Conservation (phyloP, 1,140 invertebrate species). For the Trichonephila inaurata region DNA sequence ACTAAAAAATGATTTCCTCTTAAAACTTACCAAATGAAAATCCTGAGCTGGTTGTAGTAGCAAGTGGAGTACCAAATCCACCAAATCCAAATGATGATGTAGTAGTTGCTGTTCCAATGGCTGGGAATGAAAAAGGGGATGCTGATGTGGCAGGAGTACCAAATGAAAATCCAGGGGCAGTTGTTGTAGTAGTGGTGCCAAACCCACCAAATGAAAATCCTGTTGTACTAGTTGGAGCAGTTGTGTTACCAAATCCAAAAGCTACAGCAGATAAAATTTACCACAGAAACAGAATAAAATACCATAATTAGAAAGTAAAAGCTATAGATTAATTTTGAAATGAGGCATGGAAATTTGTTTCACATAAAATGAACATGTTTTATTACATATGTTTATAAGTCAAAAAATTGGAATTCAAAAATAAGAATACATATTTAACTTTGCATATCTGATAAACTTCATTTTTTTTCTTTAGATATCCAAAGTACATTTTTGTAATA, state of each 20-base stretch:
- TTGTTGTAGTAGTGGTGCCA: constrained; percentile 76
- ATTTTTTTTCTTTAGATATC: too few species aligned
- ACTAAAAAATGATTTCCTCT: too few species aligned
- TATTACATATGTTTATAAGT: too few species aligned
- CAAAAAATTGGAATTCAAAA: too few species aligned
- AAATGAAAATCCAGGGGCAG: constrained; percentile 80
- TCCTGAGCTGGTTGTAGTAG: constrained; percentile 79
- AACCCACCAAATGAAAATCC: constrained; percentile 77
- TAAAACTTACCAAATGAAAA: constrained; percentile 77
- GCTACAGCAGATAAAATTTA: background rate
- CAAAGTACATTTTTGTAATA: too few species aligned
- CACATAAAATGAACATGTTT: too few species aligned
- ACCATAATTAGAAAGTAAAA: too few species aligned
- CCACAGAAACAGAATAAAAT: too few species aligned
- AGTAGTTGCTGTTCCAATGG: constrained; percentile 80
- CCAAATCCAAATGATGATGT: constrained; percentile 78
- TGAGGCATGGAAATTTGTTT: too few species aligned
- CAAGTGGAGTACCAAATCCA: constrained; percentile 84
- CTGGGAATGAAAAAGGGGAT: constrained; percentile 80
- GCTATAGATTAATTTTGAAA: too few species aligned
- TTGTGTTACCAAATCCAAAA: constrained; percentile 49
- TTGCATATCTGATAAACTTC: too few species aligned
- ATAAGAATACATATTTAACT: too few species aligned
- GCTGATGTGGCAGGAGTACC: constrained; percentile 81
- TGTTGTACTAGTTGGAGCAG: constrained; percentile 47